Percentiles rank a stretch among this genome's conserved stretches.
Evolutionary conservation across 2,888 invertebrate species (phyloP).

Genomic region (Hetaerina titia): DNA sequence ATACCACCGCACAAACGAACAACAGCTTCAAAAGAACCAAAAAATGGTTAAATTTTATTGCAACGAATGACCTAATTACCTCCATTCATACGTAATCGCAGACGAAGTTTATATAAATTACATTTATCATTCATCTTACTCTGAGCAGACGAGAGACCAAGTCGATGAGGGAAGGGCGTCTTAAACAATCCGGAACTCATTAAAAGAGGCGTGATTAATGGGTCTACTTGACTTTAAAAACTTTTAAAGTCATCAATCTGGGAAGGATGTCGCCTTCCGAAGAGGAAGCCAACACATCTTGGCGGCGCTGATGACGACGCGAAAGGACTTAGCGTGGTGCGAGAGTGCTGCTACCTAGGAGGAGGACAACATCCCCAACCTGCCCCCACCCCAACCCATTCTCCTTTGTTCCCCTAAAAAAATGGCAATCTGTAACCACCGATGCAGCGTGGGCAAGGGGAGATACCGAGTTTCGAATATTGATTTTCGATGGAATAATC

Average conservation of each 20-base stretch:
- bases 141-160: neutral
- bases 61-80: neutral
- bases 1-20: too few relatives aligned
- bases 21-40: too few relatives aligned
- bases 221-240: slow-evolving; percentile 4
- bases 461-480: neutral
- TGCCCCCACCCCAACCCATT: neutral
- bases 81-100: neutral
- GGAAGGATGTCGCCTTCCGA: neutral
- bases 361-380: neutral
- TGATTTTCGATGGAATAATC: neutral
- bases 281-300: neutral
- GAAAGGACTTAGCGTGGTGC: neutral
- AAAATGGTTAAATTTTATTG: neutral
- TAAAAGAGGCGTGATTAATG: slow-evolving; percentile 41
- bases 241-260: slow-evolving; percentile 19
- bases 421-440: neutral
- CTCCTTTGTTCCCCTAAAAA: neutral
- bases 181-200: slow-evolving; percentile 42
- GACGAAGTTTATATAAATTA: neutral
- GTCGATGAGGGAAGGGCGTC: slow-evolving; percentile 1
- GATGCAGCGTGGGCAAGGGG: neutral
- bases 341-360: neutral
- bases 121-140: neutral
- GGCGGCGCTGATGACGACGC: neutral